These are phyloP conservation scores for Epizoanthus rinbou DNA, from an alignment of 92 coral and sea anemone genomes.

Conservation along the genomic window DNA sequence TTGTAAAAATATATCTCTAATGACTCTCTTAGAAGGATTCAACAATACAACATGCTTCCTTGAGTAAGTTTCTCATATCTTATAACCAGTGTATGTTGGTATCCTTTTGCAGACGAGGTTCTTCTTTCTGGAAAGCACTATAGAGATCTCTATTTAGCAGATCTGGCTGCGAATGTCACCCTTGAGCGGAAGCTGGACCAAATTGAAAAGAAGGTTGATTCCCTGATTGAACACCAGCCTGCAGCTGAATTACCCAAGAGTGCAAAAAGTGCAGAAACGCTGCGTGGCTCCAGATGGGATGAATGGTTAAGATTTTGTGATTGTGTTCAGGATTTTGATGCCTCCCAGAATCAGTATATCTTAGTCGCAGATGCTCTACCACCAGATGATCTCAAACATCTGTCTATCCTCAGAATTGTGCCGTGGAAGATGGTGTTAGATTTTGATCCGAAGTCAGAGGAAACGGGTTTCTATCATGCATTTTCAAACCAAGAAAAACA, in stretches of 20 bases:
- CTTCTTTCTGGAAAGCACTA: conserved; percentile 61
- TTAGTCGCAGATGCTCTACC: conserved; percentile 73
- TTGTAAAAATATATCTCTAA: too few relatives aligned
- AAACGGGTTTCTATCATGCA: conserved; percentile 70
- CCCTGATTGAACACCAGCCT: neutral
- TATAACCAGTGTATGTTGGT: too few relatives aligned
- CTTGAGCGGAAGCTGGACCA: conserved; percentile 16
- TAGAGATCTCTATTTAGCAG: conserved; percentile 64
- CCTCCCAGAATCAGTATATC: conserved; percentile 71
- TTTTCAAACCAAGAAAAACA: conserved; percentile 61
- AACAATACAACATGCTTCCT: too few relatives aligned
- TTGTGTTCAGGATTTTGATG: conserved; percentile 64
- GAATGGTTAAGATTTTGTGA: conserved; percentile 78
- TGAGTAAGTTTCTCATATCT: neutral
- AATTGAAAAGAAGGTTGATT: conserved; percentile 46
- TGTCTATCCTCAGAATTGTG: conserved; percentile 69
- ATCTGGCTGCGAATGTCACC: conserved; percentile 24
- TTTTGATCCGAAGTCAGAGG: conserved; percentile 83
- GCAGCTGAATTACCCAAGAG: neutral
- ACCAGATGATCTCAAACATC: conserved; percentile 49
- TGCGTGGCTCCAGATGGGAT: conserved; percentile 65
- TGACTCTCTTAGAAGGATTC: too few relatives aligned
- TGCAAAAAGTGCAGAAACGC: conserved; percentile 44
- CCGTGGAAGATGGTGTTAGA: conserved; percentile 94
- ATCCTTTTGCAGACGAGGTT: conserved; percentile 53